Percentiles rank a stretch among this genome's conserved stretches.
These are phyloP conservation scores for Silurus asotus DNA, from an alignment of 2,113 vertebrate genomes.

Conservation along the genomic window DNA sequence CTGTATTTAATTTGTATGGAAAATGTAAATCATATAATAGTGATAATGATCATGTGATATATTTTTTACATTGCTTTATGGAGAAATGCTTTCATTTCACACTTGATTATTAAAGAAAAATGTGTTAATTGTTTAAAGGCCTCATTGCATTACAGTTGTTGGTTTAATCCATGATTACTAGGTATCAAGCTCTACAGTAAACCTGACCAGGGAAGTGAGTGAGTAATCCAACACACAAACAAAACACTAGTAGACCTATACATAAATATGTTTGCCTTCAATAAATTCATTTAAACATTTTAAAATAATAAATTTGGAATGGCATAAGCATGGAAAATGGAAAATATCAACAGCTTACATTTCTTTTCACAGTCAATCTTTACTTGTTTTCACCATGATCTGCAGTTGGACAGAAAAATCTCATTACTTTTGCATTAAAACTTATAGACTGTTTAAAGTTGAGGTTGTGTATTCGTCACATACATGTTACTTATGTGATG, in stretches of 20 bases:
- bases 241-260: not conserved
- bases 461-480: no score
- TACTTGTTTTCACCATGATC: not conserved
- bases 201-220: not conserved
- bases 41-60: not conserved
- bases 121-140: not conserved
- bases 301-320: no score
- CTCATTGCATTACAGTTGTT: not conserved
- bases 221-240: not conserved
- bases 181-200: not conserved
- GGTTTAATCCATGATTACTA: not conserved
- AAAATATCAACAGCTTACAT: not conserved
- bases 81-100: not conserved
- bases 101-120: not conserved
- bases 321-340: not conserved
- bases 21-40: not conserved
- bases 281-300: not conserved
- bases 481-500: no score
- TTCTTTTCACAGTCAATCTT: no score
- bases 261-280: not conserved
- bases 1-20: not conserved
- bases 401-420: not conserved
- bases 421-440: not conserved
- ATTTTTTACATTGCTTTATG: not conserved
- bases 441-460: no score